These are phyloP conservation scores for Spea bombifrons DNA, from an alignment of 2,113 vertebrate genomes.

Conservation along the genomic window DNA sequence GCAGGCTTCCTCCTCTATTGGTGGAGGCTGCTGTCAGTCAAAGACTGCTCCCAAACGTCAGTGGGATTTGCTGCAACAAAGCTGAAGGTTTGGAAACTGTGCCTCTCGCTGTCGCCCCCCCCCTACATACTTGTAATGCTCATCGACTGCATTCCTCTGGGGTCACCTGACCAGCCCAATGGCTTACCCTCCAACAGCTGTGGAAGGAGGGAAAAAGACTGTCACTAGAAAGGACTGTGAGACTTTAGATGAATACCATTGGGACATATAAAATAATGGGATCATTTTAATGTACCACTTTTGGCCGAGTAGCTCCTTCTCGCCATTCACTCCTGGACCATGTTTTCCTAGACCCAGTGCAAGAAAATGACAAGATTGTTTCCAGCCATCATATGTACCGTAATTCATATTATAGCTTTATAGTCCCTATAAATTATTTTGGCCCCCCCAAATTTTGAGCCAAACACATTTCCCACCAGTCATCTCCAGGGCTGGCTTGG, in stretches of 20 bases:
- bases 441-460: no score
- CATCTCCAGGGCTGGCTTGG: no score
- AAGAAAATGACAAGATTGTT: no score
- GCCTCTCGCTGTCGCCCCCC: slow-evolving; percentile 17
- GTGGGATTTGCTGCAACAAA: background rate
- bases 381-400: no score
- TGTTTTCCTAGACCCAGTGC: no score
- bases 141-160: slow-evolving; percentile 31
- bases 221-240: background rate
- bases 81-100: slow-evolving; percentile 6
- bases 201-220: background rate
- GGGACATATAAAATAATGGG: no score
- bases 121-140: slow-evolving; percentile 18
- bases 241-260: no score
- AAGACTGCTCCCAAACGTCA: background rate
- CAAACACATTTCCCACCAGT: no score
- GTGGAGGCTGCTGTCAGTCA: slow-evolving; percentile 6
- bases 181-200: slow-evolving; percentile 18
- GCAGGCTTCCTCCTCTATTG: background rate
- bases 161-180: slow-evolving; percentile 33
- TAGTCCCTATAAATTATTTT: no score
- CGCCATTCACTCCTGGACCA: no score
- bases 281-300: background rate
- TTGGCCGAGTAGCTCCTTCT: no score
- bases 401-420: no score